Percentiles rank a stretch among this genome's conserved stretches.
These are phyloP conservation scores for Phrynocephalus vlangalii DNA, from an alignment of 2,797 vertebrate species.

Conservation along the genomic window DNA sequence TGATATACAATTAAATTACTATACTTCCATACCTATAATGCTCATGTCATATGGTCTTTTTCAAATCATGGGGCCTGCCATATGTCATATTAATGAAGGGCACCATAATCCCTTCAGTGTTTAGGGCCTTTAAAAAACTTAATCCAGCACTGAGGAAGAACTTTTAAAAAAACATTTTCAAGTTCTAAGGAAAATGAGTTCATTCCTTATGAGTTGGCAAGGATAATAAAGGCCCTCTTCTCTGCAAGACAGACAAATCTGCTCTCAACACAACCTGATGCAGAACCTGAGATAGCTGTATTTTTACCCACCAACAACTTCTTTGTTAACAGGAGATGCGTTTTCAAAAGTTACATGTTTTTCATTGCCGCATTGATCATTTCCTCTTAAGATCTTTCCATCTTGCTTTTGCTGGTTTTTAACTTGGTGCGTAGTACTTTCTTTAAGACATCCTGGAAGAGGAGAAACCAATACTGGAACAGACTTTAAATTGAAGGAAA, in stretches of 20 bases:
- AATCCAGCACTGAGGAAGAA: too few species aligned
- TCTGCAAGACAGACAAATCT: background rate
- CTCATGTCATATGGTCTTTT: too few species aligned
- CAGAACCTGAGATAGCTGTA: background rate
- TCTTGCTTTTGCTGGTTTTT: slow-evolving; percentile 44
- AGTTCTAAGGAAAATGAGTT: background rate
- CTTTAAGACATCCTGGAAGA: slow-evolving; percentile 44
- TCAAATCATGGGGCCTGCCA: too few species aligned
- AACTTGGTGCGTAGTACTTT: slow-evolving; percentile 41
- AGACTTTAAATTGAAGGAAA: slow-evolving; percentile 21
- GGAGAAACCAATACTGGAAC: slow-evolving; percentile 24
- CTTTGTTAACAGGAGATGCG: slow-evolving; percentile 27
- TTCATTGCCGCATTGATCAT: slow-evolving; percentile 43
- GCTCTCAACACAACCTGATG: slow-evolving; percentile 9
- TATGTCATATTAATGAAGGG: too few species aligned
- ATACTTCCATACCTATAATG: too few species aligned
- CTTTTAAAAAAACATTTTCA: background rate
- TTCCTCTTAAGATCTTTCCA: slow-evolving; percentile 42
- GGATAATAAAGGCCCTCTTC: too few species aligned
- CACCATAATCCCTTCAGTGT: too few species aligned
- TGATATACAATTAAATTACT: too few species aligned
- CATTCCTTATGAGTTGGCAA: too few species aligned
- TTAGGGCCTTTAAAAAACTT: too few species aligned
- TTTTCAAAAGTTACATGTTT: slow-evolving; percentile 75
- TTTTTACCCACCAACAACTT: slow-evolving; percentile 77